Base-by-base conservation (phyloP, 2,888 invertebrate genomes). In the Phengaris arion region DNA sequence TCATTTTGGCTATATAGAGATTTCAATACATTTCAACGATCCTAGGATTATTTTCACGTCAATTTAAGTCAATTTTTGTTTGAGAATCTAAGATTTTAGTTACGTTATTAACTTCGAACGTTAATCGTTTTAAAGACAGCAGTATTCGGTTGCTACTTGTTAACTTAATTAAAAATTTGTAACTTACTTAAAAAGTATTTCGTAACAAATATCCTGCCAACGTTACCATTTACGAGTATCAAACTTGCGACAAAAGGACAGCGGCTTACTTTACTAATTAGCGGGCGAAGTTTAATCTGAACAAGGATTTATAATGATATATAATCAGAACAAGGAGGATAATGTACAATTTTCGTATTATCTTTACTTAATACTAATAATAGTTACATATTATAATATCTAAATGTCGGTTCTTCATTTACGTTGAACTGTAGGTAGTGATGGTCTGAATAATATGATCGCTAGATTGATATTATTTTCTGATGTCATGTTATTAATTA, bases 221-320 rank as follows among this genome's bases (percentile, higher is more conserved):
- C 59, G 22, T 64, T 12, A 45, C 2, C 52, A 64, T 64, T 22
- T 12, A 45, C 64, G 13, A 64, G 64, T 64, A 64, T 45, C 35
- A 64, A 64, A 64, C 64, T 64, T 48, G 15, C 48, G 9, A 69
- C 69, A 69, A 69, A 69, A 48, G 69, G 69, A 46, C 15, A 64
- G 69, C 69, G 46, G 69, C 48, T 69, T 68, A 68, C 68, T 68
- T 68, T n/a, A 68, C 68, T 68, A 68, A 68, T 68, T 68, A 68
- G 68, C 48, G n/a, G 10, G 48, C n/a, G 22, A 68, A 48, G 45
- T 46, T 68, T 48, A 12, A 9, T 46, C 13, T 6, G 59, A 68
- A 15, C 48, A 46, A 46, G n/a, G n/a, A 69, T 69, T 69, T 4
- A 69, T 48, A n/a, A 59, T 59, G 4, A 35, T 35, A 4, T 35